phyloP scores from a whole-genome alignment of 1,140 invertebrate species.

The Elymnias hypermnestra region DNA sequence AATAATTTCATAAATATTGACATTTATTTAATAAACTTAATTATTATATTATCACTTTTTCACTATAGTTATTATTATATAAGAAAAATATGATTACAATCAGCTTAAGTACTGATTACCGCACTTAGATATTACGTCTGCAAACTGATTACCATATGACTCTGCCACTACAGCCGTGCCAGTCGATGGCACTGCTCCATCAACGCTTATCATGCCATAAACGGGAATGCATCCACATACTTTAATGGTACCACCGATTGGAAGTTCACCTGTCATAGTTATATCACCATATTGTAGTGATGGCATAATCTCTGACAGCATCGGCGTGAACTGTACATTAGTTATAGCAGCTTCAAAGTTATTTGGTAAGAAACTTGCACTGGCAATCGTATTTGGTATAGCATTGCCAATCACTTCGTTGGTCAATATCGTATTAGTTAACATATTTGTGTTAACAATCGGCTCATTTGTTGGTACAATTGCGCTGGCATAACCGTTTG shows the following conservation, averaged over 20 bases:
- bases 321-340: slow-evolving; percentile 34
- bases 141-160: slow-evolving; percentile 31
- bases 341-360: slow-evolving; percentile 18
- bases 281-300: slow-evolving; percentile 54
- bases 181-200: slow-evolving; percentile 46
- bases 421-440: slow-evolving; percentile 6
- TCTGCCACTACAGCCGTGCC: slow-evolving; percentile 39
- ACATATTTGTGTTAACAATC: slow-evolving; percentile 6
- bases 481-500: slow-evolving; percentile 11
- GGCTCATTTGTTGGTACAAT: slow-evolving; percentile 14
- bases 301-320: slow-evolving; percentile 49
- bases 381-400: slow-evolving; percentile 17
- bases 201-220: slow-evolving; percentile 48
- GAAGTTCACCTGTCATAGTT: slow-evolving; percentile 45
- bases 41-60: no score
- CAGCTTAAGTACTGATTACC: slow-evolving; percentile 12
- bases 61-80: no score
- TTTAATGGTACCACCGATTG: slow-evolving; percentile 53
- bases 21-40: no score
- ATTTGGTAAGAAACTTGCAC: slow-evolving; percentile 15
- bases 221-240: slow-evolving; percentile 60
- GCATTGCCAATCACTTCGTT: slow-evolving; percentile 18
- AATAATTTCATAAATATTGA: no score
- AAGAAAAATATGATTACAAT: no score
- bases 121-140: slow-evolving; percentile 30